Base-by-base conservation (phyloP, 2,888 invertebrate species). In the Plagiodera versicolora region DNA sequence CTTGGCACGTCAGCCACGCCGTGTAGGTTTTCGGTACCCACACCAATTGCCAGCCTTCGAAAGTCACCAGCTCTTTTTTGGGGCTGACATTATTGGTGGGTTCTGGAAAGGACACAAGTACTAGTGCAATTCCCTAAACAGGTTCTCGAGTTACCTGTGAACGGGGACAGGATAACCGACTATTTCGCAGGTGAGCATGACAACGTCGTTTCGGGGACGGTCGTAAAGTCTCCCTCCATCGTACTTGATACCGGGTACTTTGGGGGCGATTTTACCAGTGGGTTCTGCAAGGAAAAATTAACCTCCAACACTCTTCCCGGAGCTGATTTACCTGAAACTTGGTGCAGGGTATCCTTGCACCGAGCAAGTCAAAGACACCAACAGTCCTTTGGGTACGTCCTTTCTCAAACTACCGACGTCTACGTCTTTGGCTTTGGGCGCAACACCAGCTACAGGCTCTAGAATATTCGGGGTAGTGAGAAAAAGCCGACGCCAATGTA, bases 1-100 rank as follows among this genome's bases (percentile, higher is more conserved):
- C 85, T 78, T 87, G 86, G 79, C 89, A 90, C 69, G 86, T 85
- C 77, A 90, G 80, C 78, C 87, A 88, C 67, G 86, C 85, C 69
- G 83, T 81, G 67, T 79, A 77, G 62, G 75, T 79, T 72, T 78
- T 75, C 53, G 80, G 78, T 72, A 87, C 84, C 75, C 77, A 79
- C 73, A 86, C 78, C 69, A 88, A 85, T 77, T 86, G 85, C 83
- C 87, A 86, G 76, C 89, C 80, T 54, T 75, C 77, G 67, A 79
- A 80, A 52, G 74, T 71, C 73, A 84, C 84, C 61, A 84, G 82
- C 68, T 83, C 84, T 76, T 85, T 84, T 74, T 86, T 84, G 60
- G 87, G 87, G 63, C 84, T 79, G 58, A 87, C 86, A 75, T 87
- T 87, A 81, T 84, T 85, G 50, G 86, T 86, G 54, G 87, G 87